A percentile compares a stretch with the other conserved stretches of the same genome.
These are phyloP conservation scores for Urocyon cinereoargenteus DNA, from an alignment of 2,797 vertebrate species.

Conservation along the genomic window DNA sequence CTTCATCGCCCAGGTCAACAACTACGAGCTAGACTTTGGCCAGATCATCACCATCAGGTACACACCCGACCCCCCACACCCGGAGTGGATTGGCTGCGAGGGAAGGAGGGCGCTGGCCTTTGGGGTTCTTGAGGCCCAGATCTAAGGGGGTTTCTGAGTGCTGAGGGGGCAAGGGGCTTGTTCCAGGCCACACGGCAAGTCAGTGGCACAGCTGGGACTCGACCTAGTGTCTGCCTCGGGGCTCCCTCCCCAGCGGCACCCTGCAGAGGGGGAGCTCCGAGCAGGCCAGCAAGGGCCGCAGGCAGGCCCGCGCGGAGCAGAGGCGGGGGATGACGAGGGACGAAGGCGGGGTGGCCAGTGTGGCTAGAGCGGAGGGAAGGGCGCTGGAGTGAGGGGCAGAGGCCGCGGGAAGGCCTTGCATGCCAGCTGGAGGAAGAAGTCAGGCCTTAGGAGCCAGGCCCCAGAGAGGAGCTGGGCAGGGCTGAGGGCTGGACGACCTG, in stretches of 20 bases:
- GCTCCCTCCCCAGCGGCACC: not conserved
- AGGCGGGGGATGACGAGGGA: not conserved
- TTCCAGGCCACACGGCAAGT: not conserved
- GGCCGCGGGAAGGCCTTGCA: not conserved
- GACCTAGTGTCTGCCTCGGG: not conserved
- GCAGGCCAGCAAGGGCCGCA: not conserved
- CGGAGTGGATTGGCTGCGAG: not conserved
- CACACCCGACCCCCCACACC: not conserved
- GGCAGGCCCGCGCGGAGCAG: not conserved
- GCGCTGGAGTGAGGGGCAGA: not conserved
- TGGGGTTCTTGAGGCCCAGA: not conserved
- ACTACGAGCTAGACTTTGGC: constrained; percentile 98
- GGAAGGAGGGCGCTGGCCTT: rapidly evolving
- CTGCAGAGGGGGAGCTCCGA: not conserved
- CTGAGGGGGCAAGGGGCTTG: not conserved
- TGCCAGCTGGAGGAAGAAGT: not conserved
- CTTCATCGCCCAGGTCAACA: constrained; percentile 99
- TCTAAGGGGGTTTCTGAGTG: not conserved
- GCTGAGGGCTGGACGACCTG: not conserved
- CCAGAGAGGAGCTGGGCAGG: not conserved
- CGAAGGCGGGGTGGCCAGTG: no score
- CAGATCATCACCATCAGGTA: constrained; percentile 98
- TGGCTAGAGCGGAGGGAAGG: not conserved
- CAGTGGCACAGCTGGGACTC: not conserved
- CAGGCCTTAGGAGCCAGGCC: not conserved